Evolutionary conservation across 2,888 invertebrate species (phyloP).

Genomic region (Diarsia rubi): DNA sequence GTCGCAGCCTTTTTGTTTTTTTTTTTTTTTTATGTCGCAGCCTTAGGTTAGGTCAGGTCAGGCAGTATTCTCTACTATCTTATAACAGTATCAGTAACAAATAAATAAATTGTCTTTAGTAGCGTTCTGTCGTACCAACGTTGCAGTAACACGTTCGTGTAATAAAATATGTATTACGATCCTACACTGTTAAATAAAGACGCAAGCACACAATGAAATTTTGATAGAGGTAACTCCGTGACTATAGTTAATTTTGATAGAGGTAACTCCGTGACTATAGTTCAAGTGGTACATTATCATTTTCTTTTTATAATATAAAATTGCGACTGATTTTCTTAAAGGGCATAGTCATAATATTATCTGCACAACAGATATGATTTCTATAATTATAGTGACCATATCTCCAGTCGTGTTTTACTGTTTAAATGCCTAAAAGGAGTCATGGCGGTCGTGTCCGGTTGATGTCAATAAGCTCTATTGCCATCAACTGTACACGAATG

Average conservation of each 20-base stretch:
- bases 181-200: constrained; percentile 49
- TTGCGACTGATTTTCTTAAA: neutral
- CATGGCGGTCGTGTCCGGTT: too few species aligned
- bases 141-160: constrained; percentile 49
- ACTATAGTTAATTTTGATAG: constrained; percentile 43
- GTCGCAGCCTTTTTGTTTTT: too few species aligned
- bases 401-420: neutral
- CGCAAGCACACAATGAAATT: constrained; percentile 47
- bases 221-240: constrained; percentile 30
- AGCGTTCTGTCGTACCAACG: constrained; percentile 34
- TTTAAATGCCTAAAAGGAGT: neutral
- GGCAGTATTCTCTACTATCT: neutral
- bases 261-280: constrained; percentile 8
- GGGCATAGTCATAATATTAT: too few species aligned
- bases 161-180: constrained; percentile 62
- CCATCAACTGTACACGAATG: neutral
- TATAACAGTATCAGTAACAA: constrained; percentile 25
- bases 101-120: constrained; percentile 32
- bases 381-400: neutral
- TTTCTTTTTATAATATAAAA: neutral
- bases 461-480: neutral
- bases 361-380: neutral
- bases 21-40: too few species aligned
- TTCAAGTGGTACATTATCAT: constrained; percentile 13
- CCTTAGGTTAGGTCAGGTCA: too few species aligned